Base-by-base conservation (phyloP, 2,888 invertebrate genomes). In the Melieria crassipennis region DNA sequence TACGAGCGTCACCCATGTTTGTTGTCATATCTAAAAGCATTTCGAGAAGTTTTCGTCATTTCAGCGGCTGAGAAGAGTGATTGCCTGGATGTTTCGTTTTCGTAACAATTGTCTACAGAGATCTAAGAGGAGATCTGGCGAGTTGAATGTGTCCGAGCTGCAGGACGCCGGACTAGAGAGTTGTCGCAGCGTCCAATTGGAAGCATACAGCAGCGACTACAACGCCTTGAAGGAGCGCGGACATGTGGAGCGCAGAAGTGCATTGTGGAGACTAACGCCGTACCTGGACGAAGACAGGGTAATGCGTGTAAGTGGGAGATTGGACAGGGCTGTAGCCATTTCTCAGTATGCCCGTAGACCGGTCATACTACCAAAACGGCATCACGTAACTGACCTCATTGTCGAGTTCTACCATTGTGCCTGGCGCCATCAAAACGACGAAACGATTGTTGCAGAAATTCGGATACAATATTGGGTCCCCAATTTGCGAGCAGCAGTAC, bases 121-220 rank as follows among this genome's bases (percentile, higher is more conserved):
- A n/a, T 6, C 5, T n/a, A 13, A 50, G 42, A 50, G 2, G 43
- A 52, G 10, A 30, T n/a, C 48, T 4, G n/a, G 11, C 11, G 10
- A 16, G 16, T 30, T 30, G 55, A 52, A 48, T 47, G 62, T 43
- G 43, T 16, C 43, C 47, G 63, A 65, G 63, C 16, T 65, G 42
- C 7, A 65, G 45, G 58, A 43, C 7, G 65, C 73, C 5, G 65
- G 73, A 50, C 5, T 47, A 46, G 62, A 50, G 9, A 62, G 68
- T 9, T 42, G 52, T 47, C 69, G 69, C 4, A 7, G 60, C 6
- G 66, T 66, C 10, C 71, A 75, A 56, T 63, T 60, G 63, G 43
- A 65, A 57, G 50, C 47, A 11, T 75, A 60, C 46, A 45, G 67
- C 1, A 65, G 65, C 9, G 73, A 75, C 7, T 71, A 71, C 11